A percentile compares a stretch with the other conserved stretches of the same genome.
phyloP scores from a whole-genome alignment of 1,140 invertebrate genomes.

The Drosophila guanche region DNA sequence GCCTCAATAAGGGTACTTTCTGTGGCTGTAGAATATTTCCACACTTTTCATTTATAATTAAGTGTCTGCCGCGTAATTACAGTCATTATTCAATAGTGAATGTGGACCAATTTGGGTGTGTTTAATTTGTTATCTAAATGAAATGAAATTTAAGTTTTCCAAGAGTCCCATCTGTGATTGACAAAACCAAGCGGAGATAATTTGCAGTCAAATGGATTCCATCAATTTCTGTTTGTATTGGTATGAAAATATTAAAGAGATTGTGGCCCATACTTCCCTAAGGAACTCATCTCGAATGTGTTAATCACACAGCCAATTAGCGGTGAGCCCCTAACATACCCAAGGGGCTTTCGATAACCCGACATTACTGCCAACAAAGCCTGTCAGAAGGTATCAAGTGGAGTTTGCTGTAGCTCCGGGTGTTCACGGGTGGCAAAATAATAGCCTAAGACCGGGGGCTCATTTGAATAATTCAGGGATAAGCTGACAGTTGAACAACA shows the following conservation, averaged over 20 bases:
- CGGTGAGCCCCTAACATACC: background rate
- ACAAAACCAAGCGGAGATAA: constrained; percentile 18
- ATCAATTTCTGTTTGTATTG: constrained; percentile 13
- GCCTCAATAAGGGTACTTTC: constrained; percentile 29
- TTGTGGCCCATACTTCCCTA: too few species aligned
- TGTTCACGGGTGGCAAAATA: constrained; percentile 23
- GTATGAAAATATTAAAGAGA: too few species aligned
- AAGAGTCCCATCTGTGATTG: background rate
- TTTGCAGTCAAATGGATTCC: constrained; percentile 23
- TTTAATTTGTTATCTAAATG: too few species aligned
- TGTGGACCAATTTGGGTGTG: constrained; percentile 20
- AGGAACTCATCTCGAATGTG: background rate
- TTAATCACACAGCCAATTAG: constrained; percentile 43
- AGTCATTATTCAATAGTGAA: constrained; percentile 25
- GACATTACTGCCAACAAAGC: too few species aligned
- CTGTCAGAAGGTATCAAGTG: too few species aligned
- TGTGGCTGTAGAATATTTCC: constrained; percentile 50
- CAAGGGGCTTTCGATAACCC: background rate
- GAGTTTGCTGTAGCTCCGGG: too few species aligned
- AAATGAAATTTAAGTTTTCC: constrained; percentile 18
- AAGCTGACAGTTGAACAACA: background rate
- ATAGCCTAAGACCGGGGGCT: constrained; percentile 4
- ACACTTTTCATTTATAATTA: constrained; percentile 53
- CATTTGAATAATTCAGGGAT: constrained; percentile 34
- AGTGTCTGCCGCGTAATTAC: constrained; percentile 32